Evolutionary conservation across 2,888 invertebrate genomes (phyloP).

Genomic region (Drosophila recens): DNA sequence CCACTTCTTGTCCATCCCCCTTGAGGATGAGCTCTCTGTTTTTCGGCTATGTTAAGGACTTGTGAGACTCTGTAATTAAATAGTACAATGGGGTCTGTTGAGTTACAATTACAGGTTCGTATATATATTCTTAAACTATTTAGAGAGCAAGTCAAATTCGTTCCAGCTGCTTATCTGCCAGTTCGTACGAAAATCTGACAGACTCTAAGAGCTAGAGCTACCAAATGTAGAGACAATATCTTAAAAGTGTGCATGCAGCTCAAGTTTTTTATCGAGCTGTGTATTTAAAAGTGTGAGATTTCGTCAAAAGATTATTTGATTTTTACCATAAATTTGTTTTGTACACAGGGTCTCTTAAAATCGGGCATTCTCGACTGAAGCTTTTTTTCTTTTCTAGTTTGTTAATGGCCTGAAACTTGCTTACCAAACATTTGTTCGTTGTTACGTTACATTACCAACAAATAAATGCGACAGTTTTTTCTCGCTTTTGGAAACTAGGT

Average conservation of each 20-base stretch:
- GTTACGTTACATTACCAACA: constrained; percentile 37
- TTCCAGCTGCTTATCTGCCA: background rate
- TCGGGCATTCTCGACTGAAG: background rate
- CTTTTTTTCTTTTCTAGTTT: constrained; percentile 22
- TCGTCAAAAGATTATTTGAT: too few species aligned
- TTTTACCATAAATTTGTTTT: too few species aligned
- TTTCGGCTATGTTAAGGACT: constrained; percentile 32
- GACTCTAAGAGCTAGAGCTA: background rate
- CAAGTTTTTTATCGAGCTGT: too few species aligned
- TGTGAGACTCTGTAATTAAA: background rate
- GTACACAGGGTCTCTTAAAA: background rate
- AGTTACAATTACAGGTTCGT: background rate
- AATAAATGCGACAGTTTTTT: constrained; percentile 13
- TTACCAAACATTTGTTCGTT: constrained; percentile 33
- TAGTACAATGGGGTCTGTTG: background rate
- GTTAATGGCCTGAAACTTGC: constrained; percentile 26
- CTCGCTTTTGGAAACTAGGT: background rate
- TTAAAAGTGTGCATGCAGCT: too few species aligned
- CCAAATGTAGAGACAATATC: background rate
- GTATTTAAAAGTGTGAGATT: too few species aligned
- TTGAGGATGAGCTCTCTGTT: too few species aligned
- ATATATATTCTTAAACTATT: background rate
- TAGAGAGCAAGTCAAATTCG: background rate
- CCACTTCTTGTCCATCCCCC: background rate
- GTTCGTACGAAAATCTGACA: background rate